Evolutionary conservation across 2,888 invertebrate genomes (phyloP).

Genomic region (Pherbina coryleti): DNA sequence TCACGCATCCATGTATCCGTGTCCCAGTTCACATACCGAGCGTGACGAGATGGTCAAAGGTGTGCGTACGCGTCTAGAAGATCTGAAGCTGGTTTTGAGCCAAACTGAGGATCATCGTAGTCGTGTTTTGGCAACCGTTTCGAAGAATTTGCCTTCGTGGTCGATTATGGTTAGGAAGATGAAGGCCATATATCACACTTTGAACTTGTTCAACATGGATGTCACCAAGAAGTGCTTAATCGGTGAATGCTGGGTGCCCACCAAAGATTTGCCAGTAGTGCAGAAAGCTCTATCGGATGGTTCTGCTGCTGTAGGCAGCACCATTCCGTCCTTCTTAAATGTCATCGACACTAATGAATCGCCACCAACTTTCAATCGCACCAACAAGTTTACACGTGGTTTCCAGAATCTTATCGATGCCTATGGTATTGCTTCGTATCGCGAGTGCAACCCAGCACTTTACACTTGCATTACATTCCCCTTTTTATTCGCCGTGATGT

Average conservation of each 20-base stretch:
- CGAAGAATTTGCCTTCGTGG: constrained; percentile 88
- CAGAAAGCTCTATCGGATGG: constrained; percentile 87
- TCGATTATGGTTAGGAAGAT: constrained; percentile 86
- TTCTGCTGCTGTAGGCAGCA: constrained; percentile 88
- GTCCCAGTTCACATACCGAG: constrained; percentile 85
- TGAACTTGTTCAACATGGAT: constrained; percentile 94
- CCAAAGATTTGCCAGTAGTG: constrained; percentile 79
- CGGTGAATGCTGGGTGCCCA: constrained; percentile 91
- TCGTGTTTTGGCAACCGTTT: constrained; percentile 85
- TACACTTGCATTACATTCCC: constrained; percentile 94
- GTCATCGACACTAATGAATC: constrained; percentile 84
- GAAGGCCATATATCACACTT: constrained; percentile 94
- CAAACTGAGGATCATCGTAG: constrained; percentile 90
- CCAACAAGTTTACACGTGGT: constrained; percentile 92
- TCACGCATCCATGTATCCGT: constrained; percentile 88
- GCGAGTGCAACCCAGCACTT: constrained; percentile 92
- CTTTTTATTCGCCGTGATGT: constrained; percentile 96
- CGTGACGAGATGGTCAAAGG: constrained; percentile 87
- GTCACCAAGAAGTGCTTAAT: constrained; percentile 92
- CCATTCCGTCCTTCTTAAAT: constrained; percentile 93
- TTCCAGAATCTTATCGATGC: constrained; percentile 95
- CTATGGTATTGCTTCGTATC: constrained; percentile 93
- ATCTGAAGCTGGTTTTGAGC: constrained; percentile 82
- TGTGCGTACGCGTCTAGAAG: constrained; percentile 87
- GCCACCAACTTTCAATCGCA: constrained; percentile 93